These are phyloP conservation scores for Xenopus petersii DNA, from an alignment of 2,797 vertebrate genomes.

Conservation along the genomic window DNA sequence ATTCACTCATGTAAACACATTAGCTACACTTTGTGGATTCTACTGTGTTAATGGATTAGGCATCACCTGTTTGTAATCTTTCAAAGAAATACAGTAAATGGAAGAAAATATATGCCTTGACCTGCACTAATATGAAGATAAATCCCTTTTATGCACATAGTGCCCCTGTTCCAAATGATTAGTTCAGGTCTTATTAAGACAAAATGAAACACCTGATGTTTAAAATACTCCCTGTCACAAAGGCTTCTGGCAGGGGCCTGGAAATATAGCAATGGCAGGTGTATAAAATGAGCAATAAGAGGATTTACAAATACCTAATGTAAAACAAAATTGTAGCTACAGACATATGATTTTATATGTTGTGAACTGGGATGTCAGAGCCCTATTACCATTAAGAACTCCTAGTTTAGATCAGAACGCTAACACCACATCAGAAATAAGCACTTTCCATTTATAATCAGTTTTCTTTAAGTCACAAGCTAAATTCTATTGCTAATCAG, in stretches of 20 bases:
- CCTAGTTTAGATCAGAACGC: no score
- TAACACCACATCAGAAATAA: no score
- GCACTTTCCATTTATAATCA: no score
- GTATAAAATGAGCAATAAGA: no score
- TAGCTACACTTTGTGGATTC: constrained; percentile 44
- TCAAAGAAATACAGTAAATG: constrained; percentile 46
- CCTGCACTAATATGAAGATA: constrained; percentile 41
- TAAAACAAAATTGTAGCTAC: no score
- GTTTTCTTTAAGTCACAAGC: no score
- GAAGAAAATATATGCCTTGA: constrained; percentile 36
- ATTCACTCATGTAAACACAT: constrained; percentile 46
- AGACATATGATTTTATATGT: no score
- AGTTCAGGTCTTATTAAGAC: constrained; percentile 34
- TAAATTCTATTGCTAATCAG: no score
- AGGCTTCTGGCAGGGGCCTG: constrained; percentile 3
- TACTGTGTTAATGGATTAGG: constrained; percentile 47
- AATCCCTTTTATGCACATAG: constrained; percentile 32
- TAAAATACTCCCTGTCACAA: background rate
- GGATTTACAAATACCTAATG: no score
- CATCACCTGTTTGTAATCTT: constrained; percentile 48
- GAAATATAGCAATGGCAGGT: background rate
- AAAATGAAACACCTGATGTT: constrained; percentile 43
- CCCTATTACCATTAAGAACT: no score
- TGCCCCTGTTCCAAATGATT: constrained; percentile 43
- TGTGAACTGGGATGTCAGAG: no score